Evolutionary conservation across 2,113 vertebrate genomes (phyloP), one percentile per base, ranked within the genome.

Genomic region (Pavo muticus): DNA sequence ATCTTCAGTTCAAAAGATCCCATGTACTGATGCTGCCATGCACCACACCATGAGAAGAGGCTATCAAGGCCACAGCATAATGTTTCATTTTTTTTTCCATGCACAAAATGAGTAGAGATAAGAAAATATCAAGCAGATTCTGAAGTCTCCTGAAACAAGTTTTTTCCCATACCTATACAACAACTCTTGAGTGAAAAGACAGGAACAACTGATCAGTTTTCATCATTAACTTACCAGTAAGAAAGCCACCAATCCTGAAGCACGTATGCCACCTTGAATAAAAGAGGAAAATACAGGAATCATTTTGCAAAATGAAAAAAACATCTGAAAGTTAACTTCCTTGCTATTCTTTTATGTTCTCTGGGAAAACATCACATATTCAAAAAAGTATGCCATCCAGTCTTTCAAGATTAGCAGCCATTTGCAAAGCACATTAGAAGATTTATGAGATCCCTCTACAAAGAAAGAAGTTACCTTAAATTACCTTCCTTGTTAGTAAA

Each of bases 171-270:
- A 23, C 9, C 47, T 17, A 15, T 5, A 50, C 20, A 56, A 39
- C 1, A 78, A 30, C 48, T 45, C 52, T 24, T 56, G 9, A 32
- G 32, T 8, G 8, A 37, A 73, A 87, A 77, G 30, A 24, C 12
- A 91, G 42, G 65, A 93, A 65, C 35, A 57, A 97, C 96, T 94
- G 64, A 99, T 98, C 98, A 99, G 76, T 98, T 81, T 37, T 35
- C 57, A 79, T n/a, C 18, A 80, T 56, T 52, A 88, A 97, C 98
- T 98, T 92, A 99, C 99, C 99, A 99, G 85, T 99, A 97, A 25
- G 99, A 99, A 92, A 99, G 98, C 99, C 99, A 99, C 99, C 99
- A 99, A 91, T 99, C 99, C 91, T 99, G 98, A 50, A 99, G 96
- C 60, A 99, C 94, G 80, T 98, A 99, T 11, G 98, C 74, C 21